Percentiles rank a stretch among this genome's conserved stretches.
These are phyloP conservation scores for Lasioglossum albipes DNA, from an alignment of 1,140 invertebrate genomes.

Conservation along the genomic window DNA sequence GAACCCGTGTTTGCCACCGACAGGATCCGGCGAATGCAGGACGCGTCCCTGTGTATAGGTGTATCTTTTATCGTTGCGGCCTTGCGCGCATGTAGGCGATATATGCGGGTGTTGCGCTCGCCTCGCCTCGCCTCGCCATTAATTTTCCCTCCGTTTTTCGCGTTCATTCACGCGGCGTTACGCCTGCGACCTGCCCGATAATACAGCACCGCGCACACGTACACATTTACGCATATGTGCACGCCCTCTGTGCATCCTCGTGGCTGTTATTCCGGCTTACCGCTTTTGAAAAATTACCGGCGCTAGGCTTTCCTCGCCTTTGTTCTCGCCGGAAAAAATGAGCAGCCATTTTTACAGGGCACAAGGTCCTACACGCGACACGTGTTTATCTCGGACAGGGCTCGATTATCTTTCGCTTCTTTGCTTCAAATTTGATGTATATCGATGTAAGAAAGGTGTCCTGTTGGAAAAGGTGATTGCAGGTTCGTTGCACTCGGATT, in stretches of 20 bases:
- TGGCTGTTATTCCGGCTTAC: neutral
- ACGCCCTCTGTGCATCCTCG: too few relatives aligned
- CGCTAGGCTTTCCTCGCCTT: neutral
- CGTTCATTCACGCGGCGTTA: constrained; percentile 50
- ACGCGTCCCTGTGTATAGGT: constrained; percentile 19
- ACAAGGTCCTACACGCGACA: too few relatives aligned
- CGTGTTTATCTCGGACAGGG: too few relatives aligned
- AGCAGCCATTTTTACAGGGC: neutral
- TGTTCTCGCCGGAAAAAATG: neutral
- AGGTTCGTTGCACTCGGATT: neutral
- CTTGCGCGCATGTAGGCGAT: constrained; percentile 58
- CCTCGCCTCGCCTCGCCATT: constrained; percentile 32
- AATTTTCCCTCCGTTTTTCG: constrained; percentile 46
- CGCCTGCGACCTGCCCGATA: constrained; percentile 21
- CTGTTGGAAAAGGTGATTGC: neutral
- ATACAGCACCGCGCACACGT: neutral
- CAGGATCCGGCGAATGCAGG: constrained; percentile 35
- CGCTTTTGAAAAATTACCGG: neutral
- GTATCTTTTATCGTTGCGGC: constrained; percentile 57
- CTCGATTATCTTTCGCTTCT: too few relatives aligned
- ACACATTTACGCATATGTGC: too few relatives aligned
- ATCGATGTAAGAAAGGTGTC: too few relatives aligned
- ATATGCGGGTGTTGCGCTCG: constrained; percentile 62
- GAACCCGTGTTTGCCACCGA: neutral
- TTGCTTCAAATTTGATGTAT: too few relatives aligned